Evolutionary conservation across 2,113 vertebrate genomes (phyloP).

Genomic region (Bos javanicus): DNA sequence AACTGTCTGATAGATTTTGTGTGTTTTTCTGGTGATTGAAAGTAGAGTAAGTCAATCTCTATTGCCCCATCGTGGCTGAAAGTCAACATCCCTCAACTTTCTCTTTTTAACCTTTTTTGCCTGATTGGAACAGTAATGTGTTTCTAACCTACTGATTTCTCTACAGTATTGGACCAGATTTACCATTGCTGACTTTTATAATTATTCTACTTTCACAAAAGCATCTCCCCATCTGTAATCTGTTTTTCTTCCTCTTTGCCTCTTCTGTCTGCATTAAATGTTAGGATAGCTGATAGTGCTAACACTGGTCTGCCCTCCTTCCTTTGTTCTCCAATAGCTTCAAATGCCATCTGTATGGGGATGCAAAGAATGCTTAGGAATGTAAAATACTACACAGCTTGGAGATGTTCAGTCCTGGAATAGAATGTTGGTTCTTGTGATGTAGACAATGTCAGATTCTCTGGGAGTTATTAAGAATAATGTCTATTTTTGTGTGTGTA

Average conservation of each 20-base stretch:
- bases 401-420: neutral
- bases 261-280: neutral
- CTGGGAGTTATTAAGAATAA: neutral
- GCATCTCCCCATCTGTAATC: neutral
- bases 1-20: neutral
- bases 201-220: neutral
- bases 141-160: neutral
- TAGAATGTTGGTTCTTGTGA: neutral
- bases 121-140: neutral
- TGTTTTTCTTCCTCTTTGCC: neutral
- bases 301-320: neutral
- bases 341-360: neutral
- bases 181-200: neutral
- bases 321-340: neutral
- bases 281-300: neutral
- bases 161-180: neutral
- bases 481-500: neutral
- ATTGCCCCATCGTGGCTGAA: neutral
- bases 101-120: neutral
- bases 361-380: neutral
- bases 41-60: neutral
- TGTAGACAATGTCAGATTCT: neutral
- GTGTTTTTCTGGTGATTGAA: neutral
- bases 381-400: neutral
- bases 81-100: neutral